These are phyloP conservation scores for Macropus fuliginosus DNA, from an alignment of 2,797 vertebrate genomes.

Conservation along the genomic window DNA sequence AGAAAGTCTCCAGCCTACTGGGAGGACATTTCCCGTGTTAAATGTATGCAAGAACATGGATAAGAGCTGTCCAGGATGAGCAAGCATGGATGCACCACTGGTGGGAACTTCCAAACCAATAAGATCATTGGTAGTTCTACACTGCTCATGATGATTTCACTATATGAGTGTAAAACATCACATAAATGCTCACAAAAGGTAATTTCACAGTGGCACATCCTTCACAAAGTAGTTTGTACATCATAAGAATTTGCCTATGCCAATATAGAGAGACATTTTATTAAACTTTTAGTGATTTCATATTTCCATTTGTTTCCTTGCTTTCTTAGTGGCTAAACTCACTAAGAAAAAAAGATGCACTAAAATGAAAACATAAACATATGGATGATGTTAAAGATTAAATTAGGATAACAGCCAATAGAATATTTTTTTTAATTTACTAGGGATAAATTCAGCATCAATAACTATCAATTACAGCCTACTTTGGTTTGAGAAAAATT, in stretches of 20 bases:
- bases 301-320: slow-evolving; percentile 48
- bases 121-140: background rate
- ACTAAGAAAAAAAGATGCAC: background rate
- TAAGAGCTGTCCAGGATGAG: background rate
- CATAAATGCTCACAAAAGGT: slow-evolving; percentile 49
- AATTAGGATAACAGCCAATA: background rate
- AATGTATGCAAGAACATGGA: background rate
- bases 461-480: background rate
- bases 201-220: background rate
- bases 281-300: slow-evolving; percentile 19
- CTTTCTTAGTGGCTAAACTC: slow-evolving; percentile 43
- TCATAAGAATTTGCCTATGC: slow-evolving; percentile 4
- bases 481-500: background rate
- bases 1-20: background rate
- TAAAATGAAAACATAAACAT: background rate
- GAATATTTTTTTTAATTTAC: background rate
- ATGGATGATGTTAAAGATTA: background rate
- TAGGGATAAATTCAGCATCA: background rate
- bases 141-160: background rate
- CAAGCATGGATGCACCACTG: background rate
- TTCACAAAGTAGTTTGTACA: slow-evolving; percentile 9
- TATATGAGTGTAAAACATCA: slow-evolving; percentile 12
- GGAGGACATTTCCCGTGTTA: background rate
- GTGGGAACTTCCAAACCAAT: background rate
- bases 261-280: slow-evolving; percentile 27